A percentile compares a stretch with the other conserved stretches of the same genome.
phyloP scores from a whole-genome alignment of 2,797 vertebrate species.

The Platalea minor region DNA sequence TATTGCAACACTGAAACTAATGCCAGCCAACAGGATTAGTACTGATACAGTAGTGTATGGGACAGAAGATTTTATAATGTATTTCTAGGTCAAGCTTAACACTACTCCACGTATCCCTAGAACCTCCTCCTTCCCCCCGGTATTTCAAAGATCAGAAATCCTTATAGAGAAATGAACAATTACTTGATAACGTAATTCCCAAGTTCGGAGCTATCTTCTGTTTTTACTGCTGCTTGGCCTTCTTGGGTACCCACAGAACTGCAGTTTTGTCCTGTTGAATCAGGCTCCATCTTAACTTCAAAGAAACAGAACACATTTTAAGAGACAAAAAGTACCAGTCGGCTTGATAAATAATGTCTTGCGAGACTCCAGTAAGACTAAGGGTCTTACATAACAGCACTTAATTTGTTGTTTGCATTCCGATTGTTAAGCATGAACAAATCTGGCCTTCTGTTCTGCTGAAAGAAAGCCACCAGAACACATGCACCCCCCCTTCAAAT shows the following conservation, averaged over 20 bases:
- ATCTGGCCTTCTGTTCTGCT: background rate
- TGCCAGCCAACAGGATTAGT: background rate
- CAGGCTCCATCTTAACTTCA: constrained; percentile 95
- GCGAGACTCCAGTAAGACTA: background rate
- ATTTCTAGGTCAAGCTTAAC: background rate
- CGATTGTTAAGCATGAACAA: background rate
- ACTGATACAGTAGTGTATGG: background rate
- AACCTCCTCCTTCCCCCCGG: background rate
- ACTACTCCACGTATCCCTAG: background rate
- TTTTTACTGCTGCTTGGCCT: constrained; percentile 81
- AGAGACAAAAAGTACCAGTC: background rate
- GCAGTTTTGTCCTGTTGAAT: constrained; percentile 70
- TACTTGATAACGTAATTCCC: constrained; percentile 90
- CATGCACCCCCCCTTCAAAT: background rate
- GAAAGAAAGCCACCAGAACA: background rate
- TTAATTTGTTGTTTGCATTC: background rate
- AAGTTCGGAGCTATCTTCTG: constrained; percentile 87
- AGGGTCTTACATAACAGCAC: background rate
- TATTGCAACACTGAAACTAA: background rate
- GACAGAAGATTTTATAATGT: background rate
- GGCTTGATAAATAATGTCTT: background rate
- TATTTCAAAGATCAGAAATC: background rate
- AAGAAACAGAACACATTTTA: constrained; percentile 57
- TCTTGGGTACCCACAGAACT: constrained; percentile 70
- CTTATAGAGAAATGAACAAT: constrained; percentile 39